These are phyloP conservation scores for Teleiodes luculella DNA, from an alignment of 2,888 invertebrate genomes.

Conservation along the genomic window DNA sequence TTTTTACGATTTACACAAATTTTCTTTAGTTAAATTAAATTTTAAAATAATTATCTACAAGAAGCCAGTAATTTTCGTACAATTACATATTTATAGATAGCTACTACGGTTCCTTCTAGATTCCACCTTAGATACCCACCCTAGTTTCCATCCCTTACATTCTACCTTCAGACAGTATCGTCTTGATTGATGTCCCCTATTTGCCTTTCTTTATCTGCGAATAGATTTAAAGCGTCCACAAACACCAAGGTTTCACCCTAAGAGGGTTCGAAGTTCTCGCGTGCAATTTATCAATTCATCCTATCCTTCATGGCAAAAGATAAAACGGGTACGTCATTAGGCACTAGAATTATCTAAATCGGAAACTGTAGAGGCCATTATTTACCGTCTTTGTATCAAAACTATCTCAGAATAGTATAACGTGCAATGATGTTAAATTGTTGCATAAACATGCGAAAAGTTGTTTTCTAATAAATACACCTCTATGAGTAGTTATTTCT, in stretches of 20 bases:
- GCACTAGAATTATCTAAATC: neutral
- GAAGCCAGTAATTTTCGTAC: no score
- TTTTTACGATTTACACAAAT: no score
- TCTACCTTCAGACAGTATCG: slow-evolving; percentile 9
- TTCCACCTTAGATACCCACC: neutral
- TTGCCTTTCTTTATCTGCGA: slow-evolving; percentile 19
- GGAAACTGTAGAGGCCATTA: neutral
- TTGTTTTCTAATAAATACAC: no score
- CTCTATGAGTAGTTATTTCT: no score
- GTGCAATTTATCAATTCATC: slow-evolving; percentile 8
- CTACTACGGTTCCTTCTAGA: neutral
- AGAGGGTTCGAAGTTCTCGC: neutral
- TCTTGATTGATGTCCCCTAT: slow-evolving; percentile 25
- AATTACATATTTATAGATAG: neutral
- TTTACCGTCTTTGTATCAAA: neutral
- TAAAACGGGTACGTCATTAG: neutral
- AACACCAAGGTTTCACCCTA: slow-evolving; percentile 3
- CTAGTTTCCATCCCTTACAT: slow-evolving; percentile 1
- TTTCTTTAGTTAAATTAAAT: no score
- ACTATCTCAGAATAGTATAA: neutral
- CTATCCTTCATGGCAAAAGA: neutral
- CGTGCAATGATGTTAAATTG: neutral
- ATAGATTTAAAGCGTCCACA: slow-evolving; percentile 25
- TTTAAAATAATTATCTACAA: no score
- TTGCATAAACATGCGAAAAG: no score